Evolutionary conservation across 2,888 invertebrate genomes (phyloP).

Genomic region (Melipona bicolor): DNA sequence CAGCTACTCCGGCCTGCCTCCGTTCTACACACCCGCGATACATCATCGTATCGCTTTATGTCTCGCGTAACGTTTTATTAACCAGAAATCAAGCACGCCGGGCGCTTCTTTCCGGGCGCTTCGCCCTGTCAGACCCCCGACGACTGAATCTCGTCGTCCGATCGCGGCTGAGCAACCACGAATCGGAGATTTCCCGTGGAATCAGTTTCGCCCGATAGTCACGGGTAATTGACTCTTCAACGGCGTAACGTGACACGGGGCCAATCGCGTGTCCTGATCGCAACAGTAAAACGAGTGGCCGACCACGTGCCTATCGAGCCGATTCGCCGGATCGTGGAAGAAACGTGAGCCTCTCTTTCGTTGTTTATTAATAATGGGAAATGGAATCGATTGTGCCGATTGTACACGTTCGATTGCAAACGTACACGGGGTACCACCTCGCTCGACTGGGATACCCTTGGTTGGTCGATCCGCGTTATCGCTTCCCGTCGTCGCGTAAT

Average conservation of each 20-base stretch:
- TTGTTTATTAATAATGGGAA: background rate
- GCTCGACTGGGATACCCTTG: background rate
- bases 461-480: constrained; percentile 9
- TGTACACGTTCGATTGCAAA: background rate
- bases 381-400: constrained; percentile 16
- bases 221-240: constrained; percentile 43
- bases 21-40: constrained; percentile 62
- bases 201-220: background rate
- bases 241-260: constrained; percentile 39
- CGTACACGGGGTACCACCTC: too few relatives aligned
- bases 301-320: constrained; percentile 13
- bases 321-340: constrained; percentile 22
- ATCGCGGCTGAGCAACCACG: background rate
- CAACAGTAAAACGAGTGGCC: background rate
- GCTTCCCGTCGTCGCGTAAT: constrained; percentile 13
- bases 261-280: constrained; percentile 21
- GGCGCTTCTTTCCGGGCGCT: background rate
- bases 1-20: constrained; percentile 38
- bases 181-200: constrained; percentile 11
- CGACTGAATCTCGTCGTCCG: background rate
- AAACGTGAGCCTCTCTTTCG: background rate
- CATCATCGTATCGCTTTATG: constrained; percentile 79
- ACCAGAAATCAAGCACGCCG: constrained; percentile 75
- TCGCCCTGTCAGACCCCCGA: background rate
- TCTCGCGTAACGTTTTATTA: constrained; percentile 78